Conservation (phyloP, 2,888 invertebrate species). For the Acronicta psi region DNA sequence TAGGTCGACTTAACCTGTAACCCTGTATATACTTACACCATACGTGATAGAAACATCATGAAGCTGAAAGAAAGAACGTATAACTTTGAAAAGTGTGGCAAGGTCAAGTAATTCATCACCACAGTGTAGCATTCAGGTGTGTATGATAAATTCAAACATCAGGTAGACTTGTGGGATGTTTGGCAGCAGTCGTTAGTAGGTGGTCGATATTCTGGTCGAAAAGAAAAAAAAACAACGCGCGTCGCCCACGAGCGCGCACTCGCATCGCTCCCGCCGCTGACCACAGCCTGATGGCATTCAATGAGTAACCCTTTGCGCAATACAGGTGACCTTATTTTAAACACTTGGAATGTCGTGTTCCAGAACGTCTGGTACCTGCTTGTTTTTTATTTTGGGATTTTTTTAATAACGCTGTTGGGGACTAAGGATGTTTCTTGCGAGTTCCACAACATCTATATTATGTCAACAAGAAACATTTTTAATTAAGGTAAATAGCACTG, state of each 20-base stretch:
- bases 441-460: too few species aligned
- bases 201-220: constrained; percentile 77
- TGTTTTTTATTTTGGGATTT: neutral
- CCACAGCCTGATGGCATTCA: constrained; percentile 73
- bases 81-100: constrained; percentile 5
- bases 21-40: too few species aligned
- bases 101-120: constrained; percentile 24
- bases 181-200: constrained; percentile 74
- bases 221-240: constrained; percentile 66
- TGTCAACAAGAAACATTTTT: too few species aligned
- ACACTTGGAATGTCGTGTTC: constrained; percentile 45
- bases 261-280: constrained; percentile 61
- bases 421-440: too few species aligned
- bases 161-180: constrained; percentile 50
- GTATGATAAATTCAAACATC: constrained; percentile 40
- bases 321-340: constrained; percentile 77
- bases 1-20: too few species aligned
- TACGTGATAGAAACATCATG: constrained; percentile 7
- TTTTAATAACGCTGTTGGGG: too few species aligned
- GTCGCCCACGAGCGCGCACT: constrained; percentile 67
- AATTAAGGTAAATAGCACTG: too few species aligned
- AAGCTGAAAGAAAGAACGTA: constrained; percentile 16
- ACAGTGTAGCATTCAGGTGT: constrained; percentile 28
- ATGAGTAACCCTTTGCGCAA: constrained; percentile 81
- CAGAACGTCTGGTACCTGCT: constrained; percentile 22